Evolutionary conservation across 2,797 vertebrate species (phyloP), one percentile per base, ranked within the genome.

Genomic region (Threskiornis aethiopicus): DNA sequence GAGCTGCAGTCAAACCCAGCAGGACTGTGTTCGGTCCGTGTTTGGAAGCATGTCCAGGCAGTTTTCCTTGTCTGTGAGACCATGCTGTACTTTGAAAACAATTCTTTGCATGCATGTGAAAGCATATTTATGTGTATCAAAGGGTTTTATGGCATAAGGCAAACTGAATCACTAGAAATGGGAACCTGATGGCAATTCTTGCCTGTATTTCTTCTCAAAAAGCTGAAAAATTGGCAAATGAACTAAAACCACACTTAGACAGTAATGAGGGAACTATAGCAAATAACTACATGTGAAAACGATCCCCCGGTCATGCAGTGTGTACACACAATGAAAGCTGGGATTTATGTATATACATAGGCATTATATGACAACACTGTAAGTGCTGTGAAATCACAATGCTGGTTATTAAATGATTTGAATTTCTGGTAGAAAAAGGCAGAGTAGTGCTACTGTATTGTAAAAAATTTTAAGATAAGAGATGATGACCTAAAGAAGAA

Each of bases 101-200:
- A 87, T 84, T 93, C 71, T 85, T 90, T 0, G 4, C 69, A 92
- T 84, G 84, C 81, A 83, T 92, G 16, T 90, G 75, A 94, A 94
- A 97, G 86, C 44, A 25, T 76, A 94, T 90, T 94, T 93, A 67
- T 93, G 54, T 83, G 52, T 93, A 96, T 93, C 81, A 87, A 95
- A 93, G 89, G 35, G 31, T 26, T 95, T 94, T 94, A 92, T 75
- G 78, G 67, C 93, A 88, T 6, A 64, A 75, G 59, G 52, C 67
- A 92, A 96, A 80, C 83, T 46, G 84, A 95, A 95, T 90, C 71
- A 83, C 71, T 75, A 81, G 88, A 95, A 96, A 96, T 97, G 86
- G 90, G 85, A 97, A 96, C 81, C 93, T 93, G 95, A 95, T 96
- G 94, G 90, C 54, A 89, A 78, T 62, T 94, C 57, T 46, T 93